Evolutionary conservation across 1,140 invertebrate species (phyloP), one percentile per base, ranked within the genome.

Genomic region (Sminthurides bifidus): DNA sequence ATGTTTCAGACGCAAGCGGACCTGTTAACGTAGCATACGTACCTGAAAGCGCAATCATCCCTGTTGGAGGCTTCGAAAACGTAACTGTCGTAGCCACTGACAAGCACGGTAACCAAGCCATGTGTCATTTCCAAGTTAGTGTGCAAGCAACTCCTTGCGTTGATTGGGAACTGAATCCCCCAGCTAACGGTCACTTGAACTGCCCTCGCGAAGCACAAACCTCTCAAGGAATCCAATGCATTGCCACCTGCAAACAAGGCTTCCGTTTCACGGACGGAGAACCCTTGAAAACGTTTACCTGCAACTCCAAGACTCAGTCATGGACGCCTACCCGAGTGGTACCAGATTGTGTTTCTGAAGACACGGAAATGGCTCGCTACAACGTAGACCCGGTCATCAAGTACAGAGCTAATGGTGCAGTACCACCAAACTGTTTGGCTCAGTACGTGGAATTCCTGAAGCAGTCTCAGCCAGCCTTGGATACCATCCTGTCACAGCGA

Each of bases 141-240:
- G 85, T 92, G 3, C 86, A 93, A 79, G 87, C 92, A 2, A 90
- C 90, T 2, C 84, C 87, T 15, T 97, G 92, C 68, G 89, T 92
- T 1, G 85, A 92, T 66, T 94, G 90, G 89, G 90, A 95, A 69
- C 68, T 96, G 1, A 83, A 83, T 68, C 78, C 84, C 19, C 91
- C 92, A 8, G 81, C 83, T 2, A 84, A 93, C 71, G 91, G 91
- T 33, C 84, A 81, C 51, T 73, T 94, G 0, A 90, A 92, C 66
- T 96, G 92, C 66, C 70, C 87, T 14, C n/a, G n/a, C n/a, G n/a
- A n/a, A n/a, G n/a, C n/a, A 4, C 81, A 84, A 23, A 58, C 60
- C 6, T 56, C 62, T 15, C 80, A 79, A 66, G 86, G 86, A 55
- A 76, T 87, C 29, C 83, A 91, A 53, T 96, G 92, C 68, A 82